Evolutionary conservation across 2,113 vertebrate species (phyloP).

Genomic region (Megaleporinus macrocephalus): DNA sequence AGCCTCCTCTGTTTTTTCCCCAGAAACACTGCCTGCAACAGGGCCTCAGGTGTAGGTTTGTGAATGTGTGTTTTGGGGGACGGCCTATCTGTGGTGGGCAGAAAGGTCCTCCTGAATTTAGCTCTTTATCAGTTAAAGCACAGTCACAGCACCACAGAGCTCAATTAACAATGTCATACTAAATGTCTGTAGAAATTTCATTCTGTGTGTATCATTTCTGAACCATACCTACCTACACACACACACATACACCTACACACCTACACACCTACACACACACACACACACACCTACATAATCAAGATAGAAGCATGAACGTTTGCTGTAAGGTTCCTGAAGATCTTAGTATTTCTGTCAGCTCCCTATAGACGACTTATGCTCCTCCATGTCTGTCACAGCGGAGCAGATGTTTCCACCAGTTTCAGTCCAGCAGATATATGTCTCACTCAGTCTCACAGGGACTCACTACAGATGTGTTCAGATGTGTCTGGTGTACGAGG

Average conservation of each 20-base stretch:
- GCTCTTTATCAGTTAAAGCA: neutral
- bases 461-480: neutral
- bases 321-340: neutral
- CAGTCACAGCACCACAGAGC: neutral
- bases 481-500: neutral
- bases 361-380: neutral
- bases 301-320: neutral
- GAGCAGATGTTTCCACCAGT: constrained; percentile 33
- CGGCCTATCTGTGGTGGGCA: constrained; percentile 15
- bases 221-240: neutral
- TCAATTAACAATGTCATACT: neutral
- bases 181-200: constrained; percentile 15
- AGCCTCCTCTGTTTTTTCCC: constrained; percentile 35
- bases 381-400: neutral
- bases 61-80: constrained; percentile 15
- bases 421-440: constrained; percentile 23
- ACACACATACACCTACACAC: no score
- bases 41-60: constrained; percentile 47
- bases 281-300: neutral
- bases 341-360: no score
- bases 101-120: constrained; percentile 16
- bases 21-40: constrained; percentile 45
- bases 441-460: neutral
- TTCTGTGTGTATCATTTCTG: neutral
- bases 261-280: no score